Evolutionary conservation across 2,888 invertebrate species (phyloP), one percentile per base, ranked within the genome.

Genomic region (Ellobium chinense): DNA sequence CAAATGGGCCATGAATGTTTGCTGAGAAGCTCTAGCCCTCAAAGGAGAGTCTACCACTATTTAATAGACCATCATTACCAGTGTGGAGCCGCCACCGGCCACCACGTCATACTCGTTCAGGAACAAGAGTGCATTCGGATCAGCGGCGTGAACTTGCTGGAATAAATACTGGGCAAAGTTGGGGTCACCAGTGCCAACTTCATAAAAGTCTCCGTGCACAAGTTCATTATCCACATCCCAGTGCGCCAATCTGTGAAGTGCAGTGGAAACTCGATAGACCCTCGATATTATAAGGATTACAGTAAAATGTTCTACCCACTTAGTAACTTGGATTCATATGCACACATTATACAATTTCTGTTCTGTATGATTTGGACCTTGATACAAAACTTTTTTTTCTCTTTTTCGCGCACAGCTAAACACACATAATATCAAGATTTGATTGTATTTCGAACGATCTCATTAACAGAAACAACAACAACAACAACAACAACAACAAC

Each of bases 171-270:
- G 72, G 24, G 85, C 85, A 60, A 86, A 86, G 69, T 86, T 76
- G 0, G 84, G 78, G 72, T 88, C 85, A 0, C 81, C 75, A 0
- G 84, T 82, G 12, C 73, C 82, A 12, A 84, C 70, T 68, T 88
- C 88, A 58, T 83, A 89, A 81, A 83, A 89, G 36, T 87, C 85
- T 2, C 88, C 88, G 75, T 89, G 88, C 1, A 87, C 72, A 66
- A 88, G 85, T 65, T 90, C 89, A 76, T 90, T 90, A 82, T 89
- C 88, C 1, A 90, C 89, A 78, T 89, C 89, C 90, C 89, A 90
- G 72, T 89, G 89, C 29, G 85, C 83, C 31, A 89, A 65, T 39
- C 90, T 90, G 78, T 4, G n/a, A 46, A 46, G 18, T 46, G 46
- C 18, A 18, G 18, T 7, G 46, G 9, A 46, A 46, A 37, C 7